Evolutionary conservation across 2,113 vertebrate genomes (phyloP).

Genomic region (Alligator mississippiensis): DNA sequence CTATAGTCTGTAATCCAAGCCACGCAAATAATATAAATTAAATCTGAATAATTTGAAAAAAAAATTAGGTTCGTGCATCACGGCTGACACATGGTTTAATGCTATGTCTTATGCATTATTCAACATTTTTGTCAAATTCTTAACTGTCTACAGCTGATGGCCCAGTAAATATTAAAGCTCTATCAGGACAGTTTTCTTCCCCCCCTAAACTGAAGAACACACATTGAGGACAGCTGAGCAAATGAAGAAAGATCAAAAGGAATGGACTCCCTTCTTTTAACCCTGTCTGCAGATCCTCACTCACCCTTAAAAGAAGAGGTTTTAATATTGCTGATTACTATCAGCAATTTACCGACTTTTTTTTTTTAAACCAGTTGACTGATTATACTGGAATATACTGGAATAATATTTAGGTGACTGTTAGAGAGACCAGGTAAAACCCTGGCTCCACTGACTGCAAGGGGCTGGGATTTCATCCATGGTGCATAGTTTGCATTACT

Average conservation of each 20-base stretch:
- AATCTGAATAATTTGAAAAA: neutral
- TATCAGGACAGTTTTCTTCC: constrained; percentile 54
- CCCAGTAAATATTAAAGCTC: constrained; percentile 25
- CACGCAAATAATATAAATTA: neutral
- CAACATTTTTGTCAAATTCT: neutral
- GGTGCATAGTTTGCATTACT: neutral
- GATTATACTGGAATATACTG: neutral
- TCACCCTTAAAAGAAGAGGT: neutral
- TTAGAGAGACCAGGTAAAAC: neutral
- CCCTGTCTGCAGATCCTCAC: constrained; percentile 13
- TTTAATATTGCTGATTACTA: neutral
- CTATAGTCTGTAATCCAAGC: neutral
- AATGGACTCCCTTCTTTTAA: neutral
- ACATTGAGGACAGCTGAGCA: constrained; percentile 16
- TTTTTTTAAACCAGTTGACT: neutral
- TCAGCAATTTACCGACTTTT: neutral
- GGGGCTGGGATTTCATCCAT: neutral
- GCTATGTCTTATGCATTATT: neutral
- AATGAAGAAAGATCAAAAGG: constrained; percentile 64
- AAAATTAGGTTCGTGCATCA: neutral
- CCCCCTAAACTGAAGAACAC: neutral
- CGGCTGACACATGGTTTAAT: neutral
- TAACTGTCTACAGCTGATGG: neutral
- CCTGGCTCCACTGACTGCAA: neutral
- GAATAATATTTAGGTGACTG: neutral